Percentiles rank a stretch among this genome's conserved stretches.
phyloP scores from a whole-genome alignment of 2,113 vertebrate genomes.

The Nipponia nippon region DNA sequence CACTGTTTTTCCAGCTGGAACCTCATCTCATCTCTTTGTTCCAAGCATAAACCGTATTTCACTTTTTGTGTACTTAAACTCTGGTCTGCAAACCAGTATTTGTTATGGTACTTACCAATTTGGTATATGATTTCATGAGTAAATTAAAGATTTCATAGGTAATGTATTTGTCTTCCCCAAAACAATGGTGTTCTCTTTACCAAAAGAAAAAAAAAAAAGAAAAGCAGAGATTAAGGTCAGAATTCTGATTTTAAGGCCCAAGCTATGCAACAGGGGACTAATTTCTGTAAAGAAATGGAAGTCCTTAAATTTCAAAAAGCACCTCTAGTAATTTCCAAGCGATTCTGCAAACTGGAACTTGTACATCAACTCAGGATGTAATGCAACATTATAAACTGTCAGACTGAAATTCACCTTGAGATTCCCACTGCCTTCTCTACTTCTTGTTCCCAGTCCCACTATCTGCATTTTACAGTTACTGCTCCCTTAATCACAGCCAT shows the following conservation, averaged over 20 bases:
- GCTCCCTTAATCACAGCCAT: not conserved
- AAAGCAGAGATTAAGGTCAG: not conserved
- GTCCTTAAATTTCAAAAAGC: not conserved
- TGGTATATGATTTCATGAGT: not conserved
- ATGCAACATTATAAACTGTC: not conserved
- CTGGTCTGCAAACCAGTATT: not conserved
- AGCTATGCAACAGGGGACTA: not conserved
- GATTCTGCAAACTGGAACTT: not conserved
- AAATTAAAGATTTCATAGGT: not conserved
- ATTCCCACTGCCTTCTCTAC: not conserved
- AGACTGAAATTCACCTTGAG: not conserved
- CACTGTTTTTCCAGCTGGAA: conserved; percentile 7
- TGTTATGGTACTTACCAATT: not conserved
- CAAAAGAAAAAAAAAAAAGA: not conserved
- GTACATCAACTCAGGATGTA: not conserved
- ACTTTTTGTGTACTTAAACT: not conserved
- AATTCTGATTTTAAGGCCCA: not conserved
- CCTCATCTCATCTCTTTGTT: not conserved
- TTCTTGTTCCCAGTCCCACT: not conserved
- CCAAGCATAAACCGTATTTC: not conserved
- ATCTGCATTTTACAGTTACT: not conserved
- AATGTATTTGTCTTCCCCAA: not conserved
- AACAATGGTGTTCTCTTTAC: not conserved
- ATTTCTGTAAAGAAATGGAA: not conserved
- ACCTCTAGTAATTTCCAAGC: not conserved